Evolutionary conservation across 2,797 vertebrate genomes (phyloP).

Genomic region (Synanceia verrucosa): DNA sequence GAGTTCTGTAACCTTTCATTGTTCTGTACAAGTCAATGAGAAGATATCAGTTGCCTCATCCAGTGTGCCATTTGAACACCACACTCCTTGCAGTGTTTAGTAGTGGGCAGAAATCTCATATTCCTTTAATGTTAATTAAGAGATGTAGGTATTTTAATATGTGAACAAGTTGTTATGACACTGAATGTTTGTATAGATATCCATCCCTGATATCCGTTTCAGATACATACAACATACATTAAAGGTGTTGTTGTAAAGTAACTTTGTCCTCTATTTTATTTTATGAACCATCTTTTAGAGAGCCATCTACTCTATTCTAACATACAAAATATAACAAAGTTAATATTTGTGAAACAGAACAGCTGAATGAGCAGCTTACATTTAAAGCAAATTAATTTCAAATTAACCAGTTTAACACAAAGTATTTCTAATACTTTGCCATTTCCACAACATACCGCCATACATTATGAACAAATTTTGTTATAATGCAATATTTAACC

Average conservation of each 20-base stretch:
- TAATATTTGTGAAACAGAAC: neutral
- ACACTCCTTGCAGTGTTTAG: neutral
- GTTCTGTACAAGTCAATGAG: neutral
- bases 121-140: neutral
- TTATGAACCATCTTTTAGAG: neutral
- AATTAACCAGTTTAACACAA: neutral
- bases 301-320: neutral
- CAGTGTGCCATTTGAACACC: constrained; percentile 24
- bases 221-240: constrained; percentile 25
- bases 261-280: constrained; percentile 20
- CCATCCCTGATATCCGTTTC: neutral
- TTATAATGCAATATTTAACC: neutral
- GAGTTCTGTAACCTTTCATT: constrained; percentile 14
- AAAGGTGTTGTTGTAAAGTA: constrained; percentile 26
- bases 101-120: neutral
- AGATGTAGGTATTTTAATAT: constrained; percentile 23
- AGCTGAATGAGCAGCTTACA: neutral
- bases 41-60: constrained; percentile 1
- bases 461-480: neutral
- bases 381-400: constrained; percentile 8
- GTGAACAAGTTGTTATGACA: neutral
- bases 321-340: neutral
- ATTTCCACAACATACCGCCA: neutral
- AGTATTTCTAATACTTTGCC: neutral
- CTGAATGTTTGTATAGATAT: constrained; percentile 23